These are phyloP conservation scores for Rhipidura dahli DNA, from an alignment of 2,113 vertebrate genomes.

Conservation along the genomic window DNA sequence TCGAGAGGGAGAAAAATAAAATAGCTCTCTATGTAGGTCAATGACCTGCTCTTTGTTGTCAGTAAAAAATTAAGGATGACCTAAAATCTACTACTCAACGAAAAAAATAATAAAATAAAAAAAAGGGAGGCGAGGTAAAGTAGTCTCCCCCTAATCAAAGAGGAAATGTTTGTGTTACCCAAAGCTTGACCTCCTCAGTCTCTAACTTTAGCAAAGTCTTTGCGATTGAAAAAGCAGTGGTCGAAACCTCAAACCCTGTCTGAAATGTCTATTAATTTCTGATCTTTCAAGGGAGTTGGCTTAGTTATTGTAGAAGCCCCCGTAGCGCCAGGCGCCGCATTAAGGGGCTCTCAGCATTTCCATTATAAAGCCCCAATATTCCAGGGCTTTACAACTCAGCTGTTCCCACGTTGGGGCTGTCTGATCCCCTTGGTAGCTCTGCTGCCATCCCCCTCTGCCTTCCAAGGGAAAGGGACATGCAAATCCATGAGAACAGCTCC, in stretches of 20 bases:
- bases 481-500: rapidly evolving
- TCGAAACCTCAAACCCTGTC: slow-evolving; percentile 61
- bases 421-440: not conserved
- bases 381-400: slow-evolving; percentile 16
- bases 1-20: slow-evolving; percentile 70
- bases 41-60: slow-evolving; percentile 73
- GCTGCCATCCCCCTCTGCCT: not conserved
- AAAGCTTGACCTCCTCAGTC: slow-evolving; percentile 71
- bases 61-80: slow-evolving; percentile 79
- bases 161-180: slow-evolving; percentile 70
- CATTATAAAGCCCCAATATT: slow-evolving; percentile 12
- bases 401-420: not conserved
- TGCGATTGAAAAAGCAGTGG: slow-evolving; percentile 61
- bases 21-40: slow-evolving; percentile 78
- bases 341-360: slow-evolving; percentile 37
- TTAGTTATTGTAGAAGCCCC: slow-evolving; percentile 52
- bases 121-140: slow-evolving; percentile 50
- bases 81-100: slow-evolving; percentile 73
- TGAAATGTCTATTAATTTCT: slow-evolving; percentile 74
- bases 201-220: slow-evolving; percentile 72
- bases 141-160: slow-evolving; percentile 71
- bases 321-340: not conserved
- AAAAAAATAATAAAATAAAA: slow-evolving; percentile 39
- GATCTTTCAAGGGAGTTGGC: slow-evolving; percentile 63
- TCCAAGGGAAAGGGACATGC: not conserved